Evolutionary conservation across 2,888 invertebrate species (phyloP), one percentile per base, ranked within the genome.

Genomic region (Cerceris rybyensis): DNA sequence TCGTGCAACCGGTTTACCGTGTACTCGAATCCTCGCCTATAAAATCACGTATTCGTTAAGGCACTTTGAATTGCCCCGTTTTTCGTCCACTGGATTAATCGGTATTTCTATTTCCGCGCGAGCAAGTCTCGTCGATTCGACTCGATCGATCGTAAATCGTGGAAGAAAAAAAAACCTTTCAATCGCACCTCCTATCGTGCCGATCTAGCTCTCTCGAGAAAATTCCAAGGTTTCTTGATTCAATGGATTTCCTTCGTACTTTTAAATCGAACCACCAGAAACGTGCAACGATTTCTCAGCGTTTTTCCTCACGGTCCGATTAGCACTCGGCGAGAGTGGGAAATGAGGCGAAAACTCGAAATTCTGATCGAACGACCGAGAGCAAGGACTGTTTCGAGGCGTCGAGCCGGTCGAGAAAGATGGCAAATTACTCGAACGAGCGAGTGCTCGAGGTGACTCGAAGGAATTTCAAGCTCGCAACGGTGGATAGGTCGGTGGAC

Each of bases 381-480:
- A 4, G 28, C 28, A 28, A 75, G 70, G 75, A 68, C 65, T 74
- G 73, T 71, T 28, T 60, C 52, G 55, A 52, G 66, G 55, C 66
- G 43, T 69, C 57, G 52, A 49, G 70, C 57, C 71, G 75, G 58
- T 79, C 72, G 66, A 85, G 72, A 70, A 71, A 70, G 63, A 75
- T 77, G 71, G 83, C 86, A 83, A 83, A 86, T 86, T 81, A 78
- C 85, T 81, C 55, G 86, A 76, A 81, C 83, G 28, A 1, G 69
- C 75, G 64, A 69, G 77, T 73, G 55, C 69, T 70, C 82, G 81
- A 80, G 84, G 81, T 86, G 82, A 84, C 77, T 84, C 83, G 82
- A 72, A 70, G 84, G 83, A 86, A 86, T 86, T 78, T 72, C 70
- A 75, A 81, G 71, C 74, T 42, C 69, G 81, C 78, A 69, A 78